These are phyloP conservation scores for Falco concolor DNA, from an alignment of 2,797 vertebrate genomes.

Conservation along the genomic window DNA sequence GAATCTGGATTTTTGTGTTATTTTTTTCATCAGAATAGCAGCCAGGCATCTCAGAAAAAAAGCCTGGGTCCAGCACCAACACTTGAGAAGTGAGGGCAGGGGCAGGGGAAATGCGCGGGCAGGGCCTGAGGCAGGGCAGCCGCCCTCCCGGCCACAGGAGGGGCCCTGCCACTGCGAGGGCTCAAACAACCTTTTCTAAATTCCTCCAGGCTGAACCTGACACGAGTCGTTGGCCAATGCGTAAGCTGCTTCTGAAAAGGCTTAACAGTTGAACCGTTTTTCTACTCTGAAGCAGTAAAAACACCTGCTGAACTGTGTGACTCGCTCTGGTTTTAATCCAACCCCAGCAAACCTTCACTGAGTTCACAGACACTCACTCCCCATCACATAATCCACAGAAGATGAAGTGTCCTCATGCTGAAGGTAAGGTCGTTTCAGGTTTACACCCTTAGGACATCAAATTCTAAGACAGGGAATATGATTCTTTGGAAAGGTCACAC, in stretches of 20 bases:
- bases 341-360: not conserved
- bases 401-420: not conserved
- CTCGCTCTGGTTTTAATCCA: not conserved
- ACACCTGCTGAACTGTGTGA: not conserved
- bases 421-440: not conserved
- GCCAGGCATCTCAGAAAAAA: not conserved
- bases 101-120: not conserved
- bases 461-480: not conserved
- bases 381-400: not conserved
- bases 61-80: not conserved
- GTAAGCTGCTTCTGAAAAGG: not conserved
- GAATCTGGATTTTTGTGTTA: not conserved
- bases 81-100: fast-evolving
- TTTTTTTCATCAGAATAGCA: not conserved
- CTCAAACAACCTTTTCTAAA: not conserved
- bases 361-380: not conserved
- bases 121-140: not conserved
- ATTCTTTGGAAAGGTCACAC: not conserved
- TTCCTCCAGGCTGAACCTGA: not conserved
- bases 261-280: not conserved
- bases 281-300: not conserved
- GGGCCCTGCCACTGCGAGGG: not conserved
- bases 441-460: not conserved
- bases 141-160: fast-evolving
- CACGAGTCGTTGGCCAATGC: not conserved